Percentiles rank a stretch among this genome's conserved stretches.
Conservation (phyloP, 2,113 vertebrate genomes). For the Chascanopsetta lugubris region DNA sequence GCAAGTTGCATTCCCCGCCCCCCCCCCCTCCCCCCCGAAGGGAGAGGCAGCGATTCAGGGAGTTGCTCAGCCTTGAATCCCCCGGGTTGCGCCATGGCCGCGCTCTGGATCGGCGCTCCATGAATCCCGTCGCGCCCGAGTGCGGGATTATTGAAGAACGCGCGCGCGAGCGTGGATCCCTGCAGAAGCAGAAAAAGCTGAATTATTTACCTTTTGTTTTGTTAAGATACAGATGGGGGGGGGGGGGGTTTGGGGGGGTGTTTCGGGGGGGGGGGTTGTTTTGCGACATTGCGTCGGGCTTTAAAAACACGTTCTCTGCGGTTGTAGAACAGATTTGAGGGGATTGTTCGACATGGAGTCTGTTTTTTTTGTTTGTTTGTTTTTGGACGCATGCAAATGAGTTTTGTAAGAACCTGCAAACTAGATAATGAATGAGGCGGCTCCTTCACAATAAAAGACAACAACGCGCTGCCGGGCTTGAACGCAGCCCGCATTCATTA, state of each 20-base stretch:
- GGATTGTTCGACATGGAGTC: background rate
- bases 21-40: constrained; percentile 24
- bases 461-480: background rate
- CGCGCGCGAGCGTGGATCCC: background rate
- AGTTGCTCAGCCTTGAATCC: background rate
- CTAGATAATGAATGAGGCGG: constrained; percentile 18
- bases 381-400: constrained; percentile 7
- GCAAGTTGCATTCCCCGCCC: constrained; percentile 21
- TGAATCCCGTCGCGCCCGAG: constrained; percentile 14
- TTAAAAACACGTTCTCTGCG: background rate
- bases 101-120: constrained; percentile 8
- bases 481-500: too few relatives aligned
- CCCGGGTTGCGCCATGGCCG: too few relatives aligned
- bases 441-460: background rate
- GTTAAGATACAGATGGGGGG: background rate
- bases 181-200: background rate
- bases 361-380: too few relatives aligned
- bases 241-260: too few relatives aligned
- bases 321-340: constrained; percentile 3
- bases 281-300: too few relatives aligned
- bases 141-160: constrained; percentile 52
- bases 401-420: constrained; percentile 5
- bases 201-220: constrained; percentile 59
- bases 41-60: constrained; percentile 19
- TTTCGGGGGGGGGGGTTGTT: too few relatives aligned